Evolutionary conservation across 2,113 vertebrate genomes (phyloP).

Genomic region (Zapornia atra): DNA sequence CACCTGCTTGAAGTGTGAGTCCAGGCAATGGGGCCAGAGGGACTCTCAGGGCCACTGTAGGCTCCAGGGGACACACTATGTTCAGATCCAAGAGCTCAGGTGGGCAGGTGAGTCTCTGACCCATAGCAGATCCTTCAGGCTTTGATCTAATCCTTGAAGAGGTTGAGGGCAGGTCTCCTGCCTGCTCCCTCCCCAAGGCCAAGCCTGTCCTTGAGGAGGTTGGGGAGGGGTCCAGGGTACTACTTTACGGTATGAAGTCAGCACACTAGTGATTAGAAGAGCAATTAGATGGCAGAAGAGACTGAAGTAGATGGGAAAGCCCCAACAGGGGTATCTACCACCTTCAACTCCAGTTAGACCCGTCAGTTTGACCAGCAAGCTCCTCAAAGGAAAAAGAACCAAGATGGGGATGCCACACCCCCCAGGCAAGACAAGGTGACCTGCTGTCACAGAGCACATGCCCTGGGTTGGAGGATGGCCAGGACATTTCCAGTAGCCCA

Average conservation of each 20-base stretch:
- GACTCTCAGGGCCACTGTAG: neutral
- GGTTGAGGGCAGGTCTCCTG: neutral
- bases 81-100: neutral
- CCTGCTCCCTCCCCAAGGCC: neutral
- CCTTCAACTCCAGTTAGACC: neutral
- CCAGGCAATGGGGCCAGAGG: fast-evolving
- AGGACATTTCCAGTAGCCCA: neutral
- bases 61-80: neutral
- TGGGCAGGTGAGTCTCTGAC: neutral
- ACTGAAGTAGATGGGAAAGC: neutral
- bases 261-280: neutral
- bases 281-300: neutral
- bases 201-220: neutral
- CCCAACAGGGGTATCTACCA: neutral
- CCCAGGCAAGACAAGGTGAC: neutral
- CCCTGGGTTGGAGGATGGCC: neutral
- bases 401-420: neutral
- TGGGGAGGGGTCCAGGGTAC: neutral
- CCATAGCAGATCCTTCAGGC: neutral
- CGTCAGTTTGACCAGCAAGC: neutral
- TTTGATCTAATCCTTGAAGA: neutral
- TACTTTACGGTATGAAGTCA: neutral
- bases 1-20: neutral
- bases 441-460: neutral
- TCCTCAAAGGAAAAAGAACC: neutral